phyloP scores from a whole-genome alignment of 2,888 invertebrate genomes.

The Plebejus anna region DNA sequence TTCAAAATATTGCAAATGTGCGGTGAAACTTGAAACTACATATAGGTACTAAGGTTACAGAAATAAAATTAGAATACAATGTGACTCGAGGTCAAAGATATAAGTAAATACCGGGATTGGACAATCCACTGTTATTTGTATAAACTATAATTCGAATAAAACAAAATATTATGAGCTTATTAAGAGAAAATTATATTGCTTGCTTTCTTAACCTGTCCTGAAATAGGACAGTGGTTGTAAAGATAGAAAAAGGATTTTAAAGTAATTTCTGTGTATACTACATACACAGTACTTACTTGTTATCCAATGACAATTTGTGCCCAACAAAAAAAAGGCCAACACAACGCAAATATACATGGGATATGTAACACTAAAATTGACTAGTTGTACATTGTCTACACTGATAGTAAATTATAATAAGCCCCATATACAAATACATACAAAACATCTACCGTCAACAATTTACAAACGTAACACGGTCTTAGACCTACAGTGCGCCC shows the following conservation, averaged over 20 bases:
- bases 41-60: slow-evolving; percentile 35
- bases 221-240: not conserved
- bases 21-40: slow-evolving; percentile 52
- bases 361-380: slow-evolving; percentile 26
- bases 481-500: slow-evolving; percentile 11
- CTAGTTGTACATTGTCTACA: slow-evolving; percentile 21
- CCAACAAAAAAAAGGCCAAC: not conserved
- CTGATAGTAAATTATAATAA: slow-evolving; percentile 5
- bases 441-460: slow-evolving; percentile 4
- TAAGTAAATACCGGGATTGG: not conserved
- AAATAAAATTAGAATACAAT: not conserved
- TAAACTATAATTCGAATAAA: not conserved
- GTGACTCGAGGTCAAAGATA: not conserved
- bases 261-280: no score
- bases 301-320: not conserved
- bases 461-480: slow-evolving; percentile 1
- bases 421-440: slow-evolving; percentile 18
- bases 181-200: not conserved
- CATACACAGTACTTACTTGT: not conserved
- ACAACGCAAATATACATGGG: not conserved
- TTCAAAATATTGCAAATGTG: not conserved
- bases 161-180: not conserved
- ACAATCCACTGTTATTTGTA: not conserved
- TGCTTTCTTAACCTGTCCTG: not conserved
- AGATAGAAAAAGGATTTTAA: no score